Base-by-base conservation (phyloP, 2,888 invertebrate species). In the Notodonta dromedarius region DNA sequence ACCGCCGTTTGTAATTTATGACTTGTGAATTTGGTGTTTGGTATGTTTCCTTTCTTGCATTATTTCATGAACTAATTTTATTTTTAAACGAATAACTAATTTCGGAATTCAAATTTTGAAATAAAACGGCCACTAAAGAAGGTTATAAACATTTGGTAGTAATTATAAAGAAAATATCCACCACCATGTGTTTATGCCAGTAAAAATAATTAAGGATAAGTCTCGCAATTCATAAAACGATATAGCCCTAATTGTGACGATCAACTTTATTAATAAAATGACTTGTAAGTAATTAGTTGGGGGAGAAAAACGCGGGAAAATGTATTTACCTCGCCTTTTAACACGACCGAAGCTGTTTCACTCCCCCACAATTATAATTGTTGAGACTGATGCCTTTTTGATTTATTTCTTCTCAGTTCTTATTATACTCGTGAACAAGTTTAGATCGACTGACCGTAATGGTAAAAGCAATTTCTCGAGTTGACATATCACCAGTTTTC, bases 261-360 rank as follows among this genome's bases (percentile, higher is more conserved):
- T 86, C 87, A 84, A 79, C 85, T 89, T 89, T 90, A 91, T 91
- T 93, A 92, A 90, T 89, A 88, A 90, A 90, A 86, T 83, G 88
- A 84, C 83, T 87, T 84, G 86, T 91, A 91, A 91, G 86, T 91
- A 91, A 91, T 91, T 93, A 91, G 89, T 80, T 80, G 74, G 90
- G 90, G 93, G 91, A 85, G 89, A 89, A 90, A 92, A 91, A 91
- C 81, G 82, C 86, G 84, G 86, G 85, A 86, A 91, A 91, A 92
- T 91, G 87, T 79, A 88, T 86, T 93, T 89, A 89, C 86, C 86
- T 82, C 81, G 82, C 77, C 80, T 83, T 86, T 88, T 89, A 90
- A 87, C 86, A 83, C 80, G 87, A 85, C 79, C 84, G 84, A 86
- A 87, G 81, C 85, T 89, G 88, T 90, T 89, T 89, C 81, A 80